phyloP scores from a whole-genome alignment of 2,888 invertebrate genomes.

The Erebia ligea region DNA sequence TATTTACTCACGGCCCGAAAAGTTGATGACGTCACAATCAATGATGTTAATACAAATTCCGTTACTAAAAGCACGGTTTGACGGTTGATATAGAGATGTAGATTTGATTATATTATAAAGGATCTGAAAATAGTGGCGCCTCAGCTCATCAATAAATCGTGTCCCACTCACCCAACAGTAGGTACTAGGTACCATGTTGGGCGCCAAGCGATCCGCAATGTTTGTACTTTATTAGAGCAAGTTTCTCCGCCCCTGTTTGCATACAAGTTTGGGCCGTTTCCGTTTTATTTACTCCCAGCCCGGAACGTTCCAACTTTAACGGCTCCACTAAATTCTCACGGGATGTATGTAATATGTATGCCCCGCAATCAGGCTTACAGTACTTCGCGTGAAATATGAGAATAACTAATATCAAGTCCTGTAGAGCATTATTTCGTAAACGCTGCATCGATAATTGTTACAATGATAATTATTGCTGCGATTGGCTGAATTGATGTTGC shows the following conservation, averaged over 20 bases:
- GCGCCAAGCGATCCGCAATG: slow-evolving; percentile 62
- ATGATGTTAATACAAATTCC: too few species aligned
- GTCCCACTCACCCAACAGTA: slow-evolving; percentile 4
- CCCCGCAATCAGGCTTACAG: slow-evolving; percentile 40
- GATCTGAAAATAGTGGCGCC: not conserved
- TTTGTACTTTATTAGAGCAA: slow-evolving; percentile 77
- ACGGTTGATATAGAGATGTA: too few species aligned
- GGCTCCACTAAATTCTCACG: slow-evolving; percentile 48
- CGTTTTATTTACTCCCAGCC: slow-evolving; percentile 59
- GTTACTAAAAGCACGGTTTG: too few species aligned
- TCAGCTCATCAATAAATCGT: slow-evolving; percentile 6
- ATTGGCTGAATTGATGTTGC: too few species aligned
- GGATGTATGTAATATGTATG: slow-evolving; percentile 34
- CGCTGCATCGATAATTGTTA: too few species aligned
- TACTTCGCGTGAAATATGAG: slow-evolving; percentile 23
- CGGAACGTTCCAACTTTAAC: slow-evolving; percentile 52
- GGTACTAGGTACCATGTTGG: slow-evolving; percentile 42
- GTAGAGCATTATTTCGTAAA: too few species aligned
- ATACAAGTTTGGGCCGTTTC: slow-evolving; percentile 58
- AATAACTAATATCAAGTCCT: slow-evolving; percentile 9
- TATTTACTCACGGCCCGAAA: slow-evolving; percentile 57
- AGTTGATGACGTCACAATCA: slow-evolving; percentile 10
- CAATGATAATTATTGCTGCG: too few species aligned
- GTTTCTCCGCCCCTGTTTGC: slow-evolving; percentile 68
- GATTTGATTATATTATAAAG: not conserved